Evolutionary conservation across 2,113 vertebrate species (phyloP), one percentile per base, ranked within the genome.

Genomic region (Dipodomys stephensi): DNA sequence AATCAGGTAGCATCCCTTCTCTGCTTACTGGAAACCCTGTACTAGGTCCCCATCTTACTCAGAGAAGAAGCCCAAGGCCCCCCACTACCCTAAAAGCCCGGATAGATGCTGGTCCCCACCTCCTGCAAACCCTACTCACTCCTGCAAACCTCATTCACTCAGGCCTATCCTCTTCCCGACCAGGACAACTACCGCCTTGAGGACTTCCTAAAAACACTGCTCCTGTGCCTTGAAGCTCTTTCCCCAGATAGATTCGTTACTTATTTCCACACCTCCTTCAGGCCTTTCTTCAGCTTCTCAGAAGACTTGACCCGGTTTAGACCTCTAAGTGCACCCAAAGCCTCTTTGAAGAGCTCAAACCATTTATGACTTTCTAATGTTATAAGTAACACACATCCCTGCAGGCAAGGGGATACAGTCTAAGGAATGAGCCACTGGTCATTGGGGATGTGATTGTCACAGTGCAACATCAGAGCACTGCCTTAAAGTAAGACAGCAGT

Each of bases 31-130:
- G 65, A 90, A 83, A n/a, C 30, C 35, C 30, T 16, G 27, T 18
- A 39, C 8, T 6, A 23, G 2, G 27, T 62, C 20, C 76, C 28
- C 2, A 11, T 39, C 15, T 83, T 19, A 28, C n/a, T 25, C 5
- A 15, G 28, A 68, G 23, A 12, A 46, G 71, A 94, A 22, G 7
- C 20, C 20, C 15, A 9, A 39, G 13, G 64, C 64, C 49, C 72
- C 44, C 20, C 30, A 15, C n/a, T 39, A 28, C 15, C 60, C 49
- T 77, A 20, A 3, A 27, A 57, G 6, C 22, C 4, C 62, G 22
- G 22, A 0, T 0, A 5, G 8, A 0, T 4, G 11, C 27, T 39
- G 73, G 30, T 5, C 76, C 64, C 32, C 23, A 0, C 0, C 2
- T 16, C 19, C 18, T 2, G 13, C 39, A 39, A 39, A 6, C 39